These are phyloP conservation scores for Marronus borbonicus DNA, from an alignment of 2,888 invertebrate genomes.

Conservation along the genomic window DNA sequence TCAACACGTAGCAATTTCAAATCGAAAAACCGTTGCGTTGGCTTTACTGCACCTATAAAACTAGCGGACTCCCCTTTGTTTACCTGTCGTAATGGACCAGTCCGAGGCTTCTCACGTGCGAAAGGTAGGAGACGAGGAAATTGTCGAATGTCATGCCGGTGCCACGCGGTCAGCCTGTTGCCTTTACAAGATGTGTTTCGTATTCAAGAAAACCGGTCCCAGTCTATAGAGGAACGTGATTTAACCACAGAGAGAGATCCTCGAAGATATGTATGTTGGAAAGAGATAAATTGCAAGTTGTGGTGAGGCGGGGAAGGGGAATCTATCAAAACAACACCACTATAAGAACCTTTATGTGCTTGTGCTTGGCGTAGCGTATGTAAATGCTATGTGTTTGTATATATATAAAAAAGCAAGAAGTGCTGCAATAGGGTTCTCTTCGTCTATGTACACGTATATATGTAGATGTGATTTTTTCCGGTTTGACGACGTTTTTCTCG, in stretches of 20 bases:
- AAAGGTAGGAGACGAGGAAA: slow-evolving; percentile 23
- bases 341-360: neutral
- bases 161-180: slow-evolving; percentile 50
- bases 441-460: no score
- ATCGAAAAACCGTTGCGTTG: neutral
- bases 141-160: slow-evolving; percentile 14
- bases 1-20: no score
- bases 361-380: neutral
- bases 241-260: slow-evolving; percentile 23
- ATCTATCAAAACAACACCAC: slow-evolving; percentile 22
- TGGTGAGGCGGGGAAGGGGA: neutral
- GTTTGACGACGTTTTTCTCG: slow-evolving; percentile 10
- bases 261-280: neutral
- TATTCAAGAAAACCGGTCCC: slow-evolving; percentile 44
- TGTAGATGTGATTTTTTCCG: neutral
- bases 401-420: no score
- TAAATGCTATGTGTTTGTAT: no score
- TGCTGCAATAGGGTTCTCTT: no score
- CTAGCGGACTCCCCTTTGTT: slow-evolving; percentile 46
- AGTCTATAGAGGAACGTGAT: slow-evolving; percentile 34
- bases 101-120: slow-evolving; percentile 27
- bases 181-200: slow-evolving; percentile 2
- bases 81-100: slow-evolving; percentile 42
- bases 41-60: neutral
- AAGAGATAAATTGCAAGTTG: neutral